These are phyloP conservation scores for Galerucella calmariensis DNA, from an alignment of 2,888 invertebrate genomes.

Conservation along the genomic window DNA sequence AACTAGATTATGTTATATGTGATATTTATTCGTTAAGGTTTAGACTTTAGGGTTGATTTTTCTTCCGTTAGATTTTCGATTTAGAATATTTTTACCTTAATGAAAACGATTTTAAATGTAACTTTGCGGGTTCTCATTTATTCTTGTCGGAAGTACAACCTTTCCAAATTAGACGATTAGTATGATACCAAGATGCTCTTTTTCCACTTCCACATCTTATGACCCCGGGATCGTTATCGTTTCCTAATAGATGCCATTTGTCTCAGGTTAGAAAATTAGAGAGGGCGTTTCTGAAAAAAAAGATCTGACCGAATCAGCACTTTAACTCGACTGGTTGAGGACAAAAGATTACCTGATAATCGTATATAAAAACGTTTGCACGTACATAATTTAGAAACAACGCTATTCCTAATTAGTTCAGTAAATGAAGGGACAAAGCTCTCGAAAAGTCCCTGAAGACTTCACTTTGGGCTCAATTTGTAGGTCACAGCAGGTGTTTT, in stretches of 20 bases:
- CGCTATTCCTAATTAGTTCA: not conserved
- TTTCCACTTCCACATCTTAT: conserved; percentile 53
- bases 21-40: conserved; percentile 53
- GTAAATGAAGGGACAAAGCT: too few relatives aligned
- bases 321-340: conserved; percentile 50
- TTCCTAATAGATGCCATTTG: conserved; percentile 60
- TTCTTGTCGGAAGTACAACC: not conserved
- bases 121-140: too few relatives aligned
- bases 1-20: conserved; percentile 61
- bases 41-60: conserved; percentile 10
- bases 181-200: conserved; percentile 25
- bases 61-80: not conserved
- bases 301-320: conserved; percentile 59
- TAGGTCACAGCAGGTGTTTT: too few relatives aligned
- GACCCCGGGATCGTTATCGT: conserved; percentile 62
- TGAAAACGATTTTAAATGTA: too few relatives aligned
- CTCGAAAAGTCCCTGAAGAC: too few relatives aligned
- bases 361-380: conserved; percentile 46
- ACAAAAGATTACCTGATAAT: conserved; percentile 54
- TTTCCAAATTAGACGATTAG: conserved; percentile 30
- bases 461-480: too few relatives aligned
- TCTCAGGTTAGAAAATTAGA: conserved; percentile 60
- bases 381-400: conserved; percentile 31
- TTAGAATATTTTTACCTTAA: not conserved
- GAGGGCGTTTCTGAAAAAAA: conserved; percentile 53